These are phyloP conservation scores for Aldabrachelys gigantea DNA, from an alignment of 2,113 vertebrate species.

Conservation along the genomic window DNA sequence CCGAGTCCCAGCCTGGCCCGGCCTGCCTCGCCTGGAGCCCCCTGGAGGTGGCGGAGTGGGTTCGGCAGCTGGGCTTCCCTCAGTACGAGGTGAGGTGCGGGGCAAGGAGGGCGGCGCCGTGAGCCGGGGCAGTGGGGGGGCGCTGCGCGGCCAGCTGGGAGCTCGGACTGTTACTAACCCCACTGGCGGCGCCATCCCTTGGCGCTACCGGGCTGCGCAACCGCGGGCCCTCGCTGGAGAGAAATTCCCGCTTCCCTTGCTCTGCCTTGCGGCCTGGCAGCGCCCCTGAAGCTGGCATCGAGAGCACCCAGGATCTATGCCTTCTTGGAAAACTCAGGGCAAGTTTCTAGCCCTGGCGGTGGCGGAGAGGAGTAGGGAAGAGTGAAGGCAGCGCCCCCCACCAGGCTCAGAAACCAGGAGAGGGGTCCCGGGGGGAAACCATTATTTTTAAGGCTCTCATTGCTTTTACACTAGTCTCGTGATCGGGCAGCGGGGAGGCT, in stretches of 20 bases:
- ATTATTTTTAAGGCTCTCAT: background rate
- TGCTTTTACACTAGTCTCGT: background rate
- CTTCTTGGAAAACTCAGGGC: background rate
- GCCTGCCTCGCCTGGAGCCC: slow-evolving; percentile 65
- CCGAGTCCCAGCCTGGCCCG: background rate
- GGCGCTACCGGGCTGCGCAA: background rate
- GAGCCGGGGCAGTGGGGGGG: too few relatives aligned
- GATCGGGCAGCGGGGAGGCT: background rate
- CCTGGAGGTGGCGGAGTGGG: slow-evolving; percentile 77
- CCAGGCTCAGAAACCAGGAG: background rate
- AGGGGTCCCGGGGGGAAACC: background rate
- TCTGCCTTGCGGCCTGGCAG: background rate
- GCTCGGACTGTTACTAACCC: too few relatives aligned
- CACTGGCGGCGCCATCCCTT: background rate
- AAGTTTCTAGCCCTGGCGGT: background rate
- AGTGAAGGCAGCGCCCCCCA: background rate
- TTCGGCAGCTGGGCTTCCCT: slow-evolving; percentile 75
- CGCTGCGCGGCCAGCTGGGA: too few relatives aligned
- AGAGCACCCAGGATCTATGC: background rate
- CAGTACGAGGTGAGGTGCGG: slow-evolving; percentile 77
- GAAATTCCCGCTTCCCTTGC: background rate
- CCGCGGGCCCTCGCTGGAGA: background rate
- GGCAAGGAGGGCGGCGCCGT: too few relatives aligned
- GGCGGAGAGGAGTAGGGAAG: background rate
- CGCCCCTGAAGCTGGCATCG: background rate